A percentile compares a stretch with the other conserved stretches of the same genome.
phyloP scores from a whole-genome alignment of 1,140 invertebrate species.

The Eriocheir sinensis region DNA sequence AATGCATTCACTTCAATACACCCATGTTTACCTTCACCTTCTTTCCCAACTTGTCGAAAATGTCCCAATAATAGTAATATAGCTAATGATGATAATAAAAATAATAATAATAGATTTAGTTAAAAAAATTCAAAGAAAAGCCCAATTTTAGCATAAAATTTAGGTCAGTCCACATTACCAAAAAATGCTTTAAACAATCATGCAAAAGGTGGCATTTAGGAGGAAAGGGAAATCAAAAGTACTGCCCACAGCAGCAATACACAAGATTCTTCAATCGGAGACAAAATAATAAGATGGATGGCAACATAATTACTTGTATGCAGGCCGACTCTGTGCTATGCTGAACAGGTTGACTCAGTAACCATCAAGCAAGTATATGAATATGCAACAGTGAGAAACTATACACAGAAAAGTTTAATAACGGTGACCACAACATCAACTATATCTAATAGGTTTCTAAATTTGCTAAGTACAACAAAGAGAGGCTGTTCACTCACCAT shows the following conservation, averaged over 20 bases:
- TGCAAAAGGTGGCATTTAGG: conserved; percentile 44
- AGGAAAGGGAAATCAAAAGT: conserved; percentile 7
- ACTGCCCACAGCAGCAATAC: neutral
- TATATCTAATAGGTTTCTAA: neutral
- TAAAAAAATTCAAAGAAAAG: conserved; percentile 17
- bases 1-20: too few relatives aligned
- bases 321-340: neutral
- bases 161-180: neutral
- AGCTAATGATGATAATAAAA: neutral
- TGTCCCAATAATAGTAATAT: too few relatives aligned
- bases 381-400: neutral
- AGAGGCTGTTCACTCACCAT: conserved; percentile 52
- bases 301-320: neutral
- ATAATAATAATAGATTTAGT: neutral
- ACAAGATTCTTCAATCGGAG: neutral
- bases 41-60: too few relatives aligned
- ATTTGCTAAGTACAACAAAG: neutral
- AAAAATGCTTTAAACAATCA: conserved; percentile 9
- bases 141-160: neutral
- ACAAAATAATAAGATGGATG: neutral
- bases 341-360: neutral
- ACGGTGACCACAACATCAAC: neutral
- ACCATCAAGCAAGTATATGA: conserved; percentile 20
- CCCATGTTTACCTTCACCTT: too few relatives aligned
- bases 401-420: neutral